Evolutionary conservation across 2,888 invertebrate species (phyloP), one percentile per base, ranked within the genome.

Genomic region (Dermolepida albohirtum): DNA sequence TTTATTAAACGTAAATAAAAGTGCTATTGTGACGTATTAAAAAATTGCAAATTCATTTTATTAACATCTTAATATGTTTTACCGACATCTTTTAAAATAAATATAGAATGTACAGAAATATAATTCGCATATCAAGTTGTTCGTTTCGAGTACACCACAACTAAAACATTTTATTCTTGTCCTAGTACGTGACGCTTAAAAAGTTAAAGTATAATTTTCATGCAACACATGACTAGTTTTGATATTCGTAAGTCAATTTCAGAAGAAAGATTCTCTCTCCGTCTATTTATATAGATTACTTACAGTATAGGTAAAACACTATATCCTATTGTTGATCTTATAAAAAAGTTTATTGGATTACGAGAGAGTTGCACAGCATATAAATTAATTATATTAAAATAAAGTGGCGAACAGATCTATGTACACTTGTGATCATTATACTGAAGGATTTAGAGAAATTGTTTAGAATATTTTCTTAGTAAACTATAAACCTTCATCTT

Each of bases 261-360:
- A 78, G 34, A 62, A 34, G 76, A 77, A 66, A 50, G 52, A 74
- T 78, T 78, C 78, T 80, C 74, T 80, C 78, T 82, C 81, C 81
- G 81, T 81, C 81, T 81, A 79, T 71, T 72, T 68, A 74, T 75
- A 76, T 76, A 47, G 59, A 62, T 65, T 57, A 57, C 57, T 57
- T 54, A 65, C 52, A 54, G 43, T 47, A 65, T 65, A 54, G 11
- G 17, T 44, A 54, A 65, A 73, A 72, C 74, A 76, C 78, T 80
- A 79, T 82, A 81, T 80, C 79, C 79, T 80, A 79, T 78, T 82
- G 81, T 82, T 82, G 82, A 82, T 79, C 81, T 79, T 81, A 80
- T 78, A 81, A 67, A 62, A 59, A 80, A 82, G 81, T 82, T 81
- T 82, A 82, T 81, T 78, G 77, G 77, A 79, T 79, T 78, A 77